Evolutionary conservation across 2,797 vertebrate species (phyloP).

Genomic region (Varecia variegata): DNA sequence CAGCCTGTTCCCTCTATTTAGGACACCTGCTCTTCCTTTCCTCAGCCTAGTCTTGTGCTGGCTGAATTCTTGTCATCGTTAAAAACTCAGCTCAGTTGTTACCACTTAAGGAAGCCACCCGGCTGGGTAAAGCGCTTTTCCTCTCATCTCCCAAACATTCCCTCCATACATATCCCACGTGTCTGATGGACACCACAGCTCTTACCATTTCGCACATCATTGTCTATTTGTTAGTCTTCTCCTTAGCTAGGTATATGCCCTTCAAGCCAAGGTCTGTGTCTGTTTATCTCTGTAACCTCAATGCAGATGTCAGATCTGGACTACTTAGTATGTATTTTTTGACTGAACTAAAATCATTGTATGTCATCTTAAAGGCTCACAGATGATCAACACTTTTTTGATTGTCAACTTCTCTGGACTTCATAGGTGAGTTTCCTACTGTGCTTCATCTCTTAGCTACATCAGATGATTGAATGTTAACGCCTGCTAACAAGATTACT

Average conservation of each 20-base stretch:
- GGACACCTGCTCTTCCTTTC: background rate
- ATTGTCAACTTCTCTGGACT: background rate
- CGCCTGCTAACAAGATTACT: background rate
- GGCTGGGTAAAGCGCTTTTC: background rate
- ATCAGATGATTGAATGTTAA: background rate
- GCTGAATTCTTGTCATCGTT: background rate
- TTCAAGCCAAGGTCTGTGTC: background rate
- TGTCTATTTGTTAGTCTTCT: background rate
- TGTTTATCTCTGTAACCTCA: background rate
- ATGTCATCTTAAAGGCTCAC: background rate
- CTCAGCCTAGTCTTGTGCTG: background rate
- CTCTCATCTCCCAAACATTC: background rate
- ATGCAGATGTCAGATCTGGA: background rate
- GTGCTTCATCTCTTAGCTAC: background rate
- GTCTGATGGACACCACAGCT: background rate
- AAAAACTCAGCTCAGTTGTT: background rate
- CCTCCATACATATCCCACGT: background rate
- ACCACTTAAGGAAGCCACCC: background rate
- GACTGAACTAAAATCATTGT: background rate
- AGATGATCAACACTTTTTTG: background rate
- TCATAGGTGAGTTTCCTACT: background rate
- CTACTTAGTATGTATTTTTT: background rate
- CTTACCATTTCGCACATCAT: background rate
- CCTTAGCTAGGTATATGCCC: no score
- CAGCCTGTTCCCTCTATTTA: background rate